Evolutionary conservation across 2,113 vertebrate species (phyloP).

Genomic region (Chinchilla lanigera): DNA sequence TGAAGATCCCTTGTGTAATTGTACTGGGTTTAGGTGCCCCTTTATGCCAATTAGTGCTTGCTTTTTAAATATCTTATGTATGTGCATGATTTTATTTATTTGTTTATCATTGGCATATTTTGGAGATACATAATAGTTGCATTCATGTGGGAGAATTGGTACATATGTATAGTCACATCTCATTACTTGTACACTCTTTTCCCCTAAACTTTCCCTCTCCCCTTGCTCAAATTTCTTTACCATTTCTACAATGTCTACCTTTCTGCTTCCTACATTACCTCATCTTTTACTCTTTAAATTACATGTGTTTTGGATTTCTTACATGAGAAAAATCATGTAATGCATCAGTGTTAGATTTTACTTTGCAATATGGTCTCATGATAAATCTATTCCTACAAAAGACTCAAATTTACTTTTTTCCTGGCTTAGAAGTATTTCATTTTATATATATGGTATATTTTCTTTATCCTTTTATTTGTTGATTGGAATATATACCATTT

Average conservation of each 20-base stretch:
- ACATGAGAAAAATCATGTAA: neutral
- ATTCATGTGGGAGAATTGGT: neutral
- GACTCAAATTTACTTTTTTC: neutral
- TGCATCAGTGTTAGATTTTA: neutral
- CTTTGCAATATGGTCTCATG: neutral
- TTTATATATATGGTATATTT: neutral
- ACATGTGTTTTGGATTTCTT: neutral
- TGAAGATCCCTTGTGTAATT: neutral
- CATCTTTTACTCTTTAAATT: neutral
- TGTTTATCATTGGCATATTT: neutral
- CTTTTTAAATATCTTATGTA: neutral
- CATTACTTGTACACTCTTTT: neutral
- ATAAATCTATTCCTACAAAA: neutral
- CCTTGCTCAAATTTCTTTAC: neutral
- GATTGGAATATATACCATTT: neutral
- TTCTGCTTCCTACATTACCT: neutral
- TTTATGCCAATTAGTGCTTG: neutral
- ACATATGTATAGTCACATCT: neutral
- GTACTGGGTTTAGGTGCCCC: neutral
- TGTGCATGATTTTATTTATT: neutral
- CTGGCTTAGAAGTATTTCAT: neutral
- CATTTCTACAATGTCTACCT: neutral
- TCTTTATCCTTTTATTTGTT: neutral
- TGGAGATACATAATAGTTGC: neutral
- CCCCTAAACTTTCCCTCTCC: neutral